These are phyloP conservation scores for Cartodere bifasciata DNA, from an alignment of 2,888 invertebrate genomes.

Conservation along the genomic window DNA sequence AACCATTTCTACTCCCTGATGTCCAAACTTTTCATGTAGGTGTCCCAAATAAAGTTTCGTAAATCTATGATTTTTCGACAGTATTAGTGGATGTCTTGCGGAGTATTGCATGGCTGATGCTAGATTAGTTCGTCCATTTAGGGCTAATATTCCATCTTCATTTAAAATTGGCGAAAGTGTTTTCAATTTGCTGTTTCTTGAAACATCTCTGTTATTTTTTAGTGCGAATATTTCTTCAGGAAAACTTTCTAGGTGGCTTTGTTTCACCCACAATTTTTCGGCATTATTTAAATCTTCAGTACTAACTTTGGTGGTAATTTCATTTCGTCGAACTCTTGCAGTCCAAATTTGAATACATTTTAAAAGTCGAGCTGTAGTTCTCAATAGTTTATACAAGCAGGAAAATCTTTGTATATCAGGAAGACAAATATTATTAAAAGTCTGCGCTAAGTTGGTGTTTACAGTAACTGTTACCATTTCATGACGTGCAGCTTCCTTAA, in stretches of 20 bases:
- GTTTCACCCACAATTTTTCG: constrained; percentile 1
- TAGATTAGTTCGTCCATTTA: constrained; percentile 4
- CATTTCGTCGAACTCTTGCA: constrained; percentile 1
- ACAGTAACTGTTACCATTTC: too few relatives aligned
- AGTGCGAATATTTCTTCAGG: neutral
- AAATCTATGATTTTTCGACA: constrained; percentile 4
- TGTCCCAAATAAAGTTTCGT: constrained; percentile 1
- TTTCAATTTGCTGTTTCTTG: constrained; percentile 2
- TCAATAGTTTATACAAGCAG: neutral
- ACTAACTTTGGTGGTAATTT: neutral
- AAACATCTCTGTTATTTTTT: neutral
- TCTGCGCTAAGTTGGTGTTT: neutral
- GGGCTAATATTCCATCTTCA: neutral
- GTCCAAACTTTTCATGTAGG: constrained; percentile 5
- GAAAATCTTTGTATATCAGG: constrained; percentile 4
- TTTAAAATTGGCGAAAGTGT: constrained; percentile 1
- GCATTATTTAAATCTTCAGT: constrained; percentile 3
- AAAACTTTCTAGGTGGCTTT: constrained; percentile 3
- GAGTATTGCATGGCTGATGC: neutral
- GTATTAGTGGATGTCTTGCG: constrained; percentile 4
- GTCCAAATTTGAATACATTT: neutral
- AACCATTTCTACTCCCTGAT: constrained; percentile 5
- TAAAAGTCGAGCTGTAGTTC: neutral
- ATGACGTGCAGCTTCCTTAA: too few relatives aligned
- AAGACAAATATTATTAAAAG: neutral